These are phyloP conservation scores for Drosophila fuyamai DNA, from an alignment of 1,140 invertebrate species.

Conservation along the genomic window DNA sequence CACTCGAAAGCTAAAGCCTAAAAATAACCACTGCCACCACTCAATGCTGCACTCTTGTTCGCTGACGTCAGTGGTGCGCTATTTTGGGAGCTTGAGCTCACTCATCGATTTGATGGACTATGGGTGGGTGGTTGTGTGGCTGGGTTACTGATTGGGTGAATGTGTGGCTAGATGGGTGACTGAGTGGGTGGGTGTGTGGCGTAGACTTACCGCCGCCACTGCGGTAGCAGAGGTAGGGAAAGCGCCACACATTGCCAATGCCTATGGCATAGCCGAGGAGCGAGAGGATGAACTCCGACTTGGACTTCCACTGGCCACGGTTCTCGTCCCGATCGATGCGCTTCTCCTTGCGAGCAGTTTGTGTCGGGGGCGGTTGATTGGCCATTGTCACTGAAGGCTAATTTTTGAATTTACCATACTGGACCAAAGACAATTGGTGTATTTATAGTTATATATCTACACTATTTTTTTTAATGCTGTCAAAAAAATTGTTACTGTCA, in stretches of 20 bases:
- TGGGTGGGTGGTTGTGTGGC: constrained; percentile 1
- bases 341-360: constrained; percentile 7
- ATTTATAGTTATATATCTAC: not conserved
- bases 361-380: not conserved
- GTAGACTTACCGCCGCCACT: constrained; percentile 84
- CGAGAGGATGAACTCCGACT: constrained; percentile 90
- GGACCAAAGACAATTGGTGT: not conserved
- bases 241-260: constrained; percentile 93
- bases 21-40: constrained; percentile 42
- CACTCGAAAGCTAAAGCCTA: constrained; percentile 69
- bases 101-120: constrained; percentile 16
- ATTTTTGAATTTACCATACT: constrained; percentile 4
- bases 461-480: not conserved
- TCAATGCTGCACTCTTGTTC: constrained; percentile 6
- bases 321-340: constrained; percentile 62
- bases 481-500: not conserved
- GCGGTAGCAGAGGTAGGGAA: constrained; percentile 91
- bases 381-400: constrained; percentile 19
- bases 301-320: constrained; percentile 87
- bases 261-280: constrained; percentile 91
- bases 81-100: constrained; percentile 46
- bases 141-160: not conserved
- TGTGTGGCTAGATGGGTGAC: too few species aligned
- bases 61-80: constrained; percentile 53
- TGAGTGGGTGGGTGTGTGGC: not conserved